Percentiles rank a stretch among this genome's conserved stretches.
Conservation (phyloP, 2,888 invertebrate species). For the Euphydryas editha region DNA sequence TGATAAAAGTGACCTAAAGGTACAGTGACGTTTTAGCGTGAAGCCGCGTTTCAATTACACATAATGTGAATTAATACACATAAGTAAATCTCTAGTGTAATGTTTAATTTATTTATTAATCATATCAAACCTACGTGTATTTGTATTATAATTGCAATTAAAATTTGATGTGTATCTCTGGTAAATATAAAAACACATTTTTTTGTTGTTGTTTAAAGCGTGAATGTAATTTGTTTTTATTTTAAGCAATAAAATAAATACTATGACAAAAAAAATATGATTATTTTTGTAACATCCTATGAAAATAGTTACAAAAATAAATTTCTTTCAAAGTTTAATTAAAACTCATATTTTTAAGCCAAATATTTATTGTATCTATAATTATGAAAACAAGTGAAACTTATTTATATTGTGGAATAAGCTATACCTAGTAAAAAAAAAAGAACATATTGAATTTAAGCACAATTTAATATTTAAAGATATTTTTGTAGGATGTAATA, state of each 20-base stretch:
- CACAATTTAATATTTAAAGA: neutral
- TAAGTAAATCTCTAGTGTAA: too few relatives aligned
- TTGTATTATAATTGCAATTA: neutral
- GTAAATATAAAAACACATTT: neutral
- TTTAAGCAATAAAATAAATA: neutral
- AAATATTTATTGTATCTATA: constrained; percentile 20
- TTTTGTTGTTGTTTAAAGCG: neutral
- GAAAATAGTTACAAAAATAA: neutral
- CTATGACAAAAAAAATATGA: neutral
- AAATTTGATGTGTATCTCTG: neutral
- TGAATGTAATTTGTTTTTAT: neutral
- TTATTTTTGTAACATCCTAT: neutral
- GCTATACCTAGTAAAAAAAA: too few relatives aligned
- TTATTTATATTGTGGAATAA: constrained; percentile 49
- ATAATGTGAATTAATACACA: too few relatives aligned
- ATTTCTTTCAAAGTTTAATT: constrained; percentile 1
- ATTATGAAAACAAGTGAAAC: constrained; percentile 44
- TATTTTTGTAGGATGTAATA: constrained; percentile 5
- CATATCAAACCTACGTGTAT: neutral
- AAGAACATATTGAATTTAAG: neutral
- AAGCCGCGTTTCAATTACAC: too few relatives aligned
- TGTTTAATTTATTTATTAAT: too few relatives aligned
- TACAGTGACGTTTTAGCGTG: too few relatives aligned
- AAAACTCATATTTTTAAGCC: constrained; percentile 15
- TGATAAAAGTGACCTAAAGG: too few relatives aligned